A percentile compares a stretch with the other conserved stretches of the same genome.
Conservation (phyloP, 2,888 invertebrate species). For the Acanthosepion pharaonis region DNA sequence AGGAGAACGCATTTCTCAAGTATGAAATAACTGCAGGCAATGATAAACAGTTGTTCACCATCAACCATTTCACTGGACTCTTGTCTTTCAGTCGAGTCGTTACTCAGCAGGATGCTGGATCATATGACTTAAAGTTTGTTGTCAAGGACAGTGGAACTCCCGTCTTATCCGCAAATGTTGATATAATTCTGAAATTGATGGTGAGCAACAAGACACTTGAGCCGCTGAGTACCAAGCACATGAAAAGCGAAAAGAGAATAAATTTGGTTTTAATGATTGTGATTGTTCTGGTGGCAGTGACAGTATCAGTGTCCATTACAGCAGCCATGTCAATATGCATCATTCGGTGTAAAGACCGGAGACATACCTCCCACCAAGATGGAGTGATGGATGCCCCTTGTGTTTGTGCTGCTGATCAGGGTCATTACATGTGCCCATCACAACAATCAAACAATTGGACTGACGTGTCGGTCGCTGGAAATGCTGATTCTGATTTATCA, state of each 20-base stretch:
- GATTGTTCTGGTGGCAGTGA: background rate
- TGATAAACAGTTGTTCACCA: background rate
- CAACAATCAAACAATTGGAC: constrained; percentile 18
- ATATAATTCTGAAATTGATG: background rate
- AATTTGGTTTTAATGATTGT: constrained; percentile 33
- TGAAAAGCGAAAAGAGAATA: constrained; percentile 13
- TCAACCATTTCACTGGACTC: background rate
- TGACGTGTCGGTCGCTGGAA: background rate
- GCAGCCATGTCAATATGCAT: constrained; percentile 23
- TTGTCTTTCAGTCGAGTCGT: background rate
- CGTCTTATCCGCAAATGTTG: background rate
- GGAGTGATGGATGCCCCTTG: background rate
- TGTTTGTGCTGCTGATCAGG: background rate
- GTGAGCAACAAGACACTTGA: constrained; percentile 5
- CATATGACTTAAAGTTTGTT: background rate
- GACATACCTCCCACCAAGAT: background rate
- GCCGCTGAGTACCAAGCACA: background rate
- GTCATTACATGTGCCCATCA: constrained; percentile 21
- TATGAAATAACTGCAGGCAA: background rate
- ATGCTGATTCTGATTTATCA: background rate
- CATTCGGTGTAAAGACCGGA: constrained; percentile 33
- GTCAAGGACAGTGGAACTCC: background rate
- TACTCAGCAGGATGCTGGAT: background rate
- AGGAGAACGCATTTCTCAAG: background rate
- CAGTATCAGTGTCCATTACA: background rate